Conservation (phyloP, 2,888 invertebrate species). For the Lasioglossum oenotherae region DNA sequence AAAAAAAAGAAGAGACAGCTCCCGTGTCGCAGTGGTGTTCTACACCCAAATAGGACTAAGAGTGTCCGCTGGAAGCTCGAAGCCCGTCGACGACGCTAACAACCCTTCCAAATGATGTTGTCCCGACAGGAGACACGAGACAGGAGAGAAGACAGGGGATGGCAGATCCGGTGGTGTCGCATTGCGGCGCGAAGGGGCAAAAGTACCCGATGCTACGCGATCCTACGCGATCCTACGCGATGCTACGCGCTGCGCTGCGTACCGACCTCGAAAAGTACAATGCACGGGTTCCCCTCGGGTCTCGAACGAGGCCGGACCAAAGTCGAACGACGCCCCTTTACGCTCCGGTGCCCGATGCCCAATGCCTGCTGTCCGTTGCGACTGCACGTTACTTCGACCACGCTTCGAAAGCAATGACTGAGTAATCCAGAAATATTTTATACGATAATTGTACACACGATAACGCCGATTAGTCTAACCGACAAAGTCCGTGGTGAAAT, state of each 20-base stretch:
- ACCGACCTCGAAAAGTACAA: slow-evolving; percentile 73
- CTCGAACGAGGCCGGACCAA: slow-evolving; percentile 54
- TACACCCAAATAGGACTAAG: slow-evolving; percentile 8
- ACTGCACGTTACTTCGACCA: background rate
- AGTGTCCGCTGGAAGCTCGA: slow-evolving; percentile 6
- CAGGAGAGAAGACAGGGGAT: slow-evolving; percentile 47
- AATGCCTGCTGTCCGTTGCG: background rate
- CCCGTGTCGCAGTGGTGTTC: background rate
- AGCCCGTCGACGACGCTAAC: slow-evolving; percentile 14
- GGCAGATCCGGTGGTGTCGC: slow-evolving; percentile 79
- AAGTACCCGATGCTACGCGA: slow-evolving; percentile 56
- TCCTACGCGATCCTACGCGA: background rate
- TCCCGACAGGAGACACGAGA: slow-evolving; percentile 50
- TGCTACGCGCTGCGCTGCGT: slow-evolving; percentile 46
- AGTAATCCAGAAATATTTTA: background rate
- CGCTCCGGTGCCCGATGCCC: background rate
- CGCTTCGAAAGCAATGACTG: no score
- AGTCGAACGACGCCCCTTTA: slow-evolving; percentile 56
- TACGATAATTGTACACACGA: background rate
- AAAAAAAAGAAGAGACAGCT: background rate
- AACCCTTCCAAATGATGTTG: slow-evolving; percentile 34
- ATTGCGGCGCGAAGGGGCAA: slow-evolving; percentile 79
- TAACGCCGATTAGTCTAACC: background rate
- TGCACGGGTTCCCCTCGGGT: slow-evolving; percentile 46
- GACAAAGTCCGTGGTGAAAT: background rate